phyloP scores from a whole-genome alignment of 92 coral and sea anemone species.

The Muricea muricata region DNA sequence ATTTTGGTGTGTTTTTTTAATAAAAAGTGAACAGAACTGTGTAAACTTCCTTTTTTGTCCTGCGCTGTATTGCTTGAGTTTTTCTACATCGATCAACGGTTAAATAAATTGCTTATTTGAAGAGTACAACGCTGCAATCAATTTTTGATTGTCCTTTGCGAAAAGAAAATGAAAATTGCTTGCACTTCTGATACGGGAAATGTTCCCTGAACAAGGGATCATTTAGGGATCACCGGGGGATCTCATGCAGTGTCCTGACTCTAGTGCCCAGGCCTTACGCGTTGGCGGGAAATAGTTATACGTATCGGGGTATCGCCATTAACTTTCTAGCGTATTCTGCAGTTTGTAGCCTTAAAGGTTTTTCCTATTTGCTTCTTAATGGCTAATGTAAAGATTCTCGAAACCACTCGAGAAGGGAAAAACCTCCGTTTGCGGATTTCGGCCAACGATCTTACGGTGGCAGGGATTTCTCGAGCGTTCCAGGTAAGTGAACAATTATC shows the following conservation, averaged over 20 bases:
- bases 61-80: too few relatives aligned
- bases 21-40: too few relatives aligned
- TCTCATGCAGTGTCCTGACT: background rate
- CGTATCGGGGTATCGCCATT: background rate
- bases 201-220: too few relatives aligned
- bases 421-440: conserved; percentile 19
- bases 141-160: background rate
- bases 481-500: conserved; percentile 36
- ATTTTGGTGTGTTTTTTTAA: too few relatives aligned
- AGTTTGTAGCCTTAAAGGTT: background rate
- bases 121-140: too few relatives aligned
- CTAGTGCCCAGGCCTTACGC: background rate
- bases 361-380: background rate
- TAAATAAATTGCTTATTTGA: too few relatives aligned
- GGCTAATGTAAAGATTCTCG: conserved; percentile 28
- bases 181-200: too few relatives aligned
- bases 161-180: background rate
- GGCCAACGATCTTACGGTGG: too few relatives aligned
- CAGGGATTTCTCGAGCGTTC: conserved; percentile 64
- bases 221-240: too few relatives aligned
- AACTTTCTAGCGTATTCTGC: background rate
- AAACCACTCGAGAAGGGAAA: conserved; percentile 20
- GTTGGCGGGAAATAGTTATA: background rate
- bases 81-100: too few relatives aligned
- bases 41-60: too few relatives aligned